Percentiles rank a stretch among this genome's conserved stretches.
Conservation (phyloP, 2,797 vertebrate genomes). For the Smutsia temminckii region DNA sequence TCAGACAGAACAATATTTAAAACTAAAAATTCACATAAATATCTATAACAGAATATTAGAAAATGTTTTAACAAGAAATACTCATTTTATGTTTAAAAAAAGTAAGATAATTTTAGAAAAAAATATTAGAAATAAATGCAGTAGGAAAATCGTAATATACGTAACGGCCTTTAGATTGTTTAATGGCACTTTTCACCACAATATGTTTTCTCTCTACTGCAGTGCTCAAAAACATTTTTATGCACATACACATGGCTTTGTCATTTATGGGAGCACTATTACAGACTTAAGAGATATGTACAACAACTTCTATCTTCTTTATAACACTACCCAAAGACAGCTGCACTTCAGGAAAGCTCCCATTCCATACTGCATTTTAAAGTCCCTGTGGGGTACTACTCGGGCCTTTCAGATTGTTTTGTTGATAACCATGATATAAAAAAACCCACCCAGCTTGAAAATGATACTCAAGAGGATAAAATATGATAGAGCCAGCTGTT, state of each 20-base stretch:
- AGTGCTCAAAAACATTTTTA: background rate
- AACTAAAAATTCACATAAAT: background rate
- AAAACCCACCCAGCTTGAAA: background rate
- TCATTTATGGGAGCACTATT: background rate
- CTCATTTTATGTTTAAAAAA: background rate
- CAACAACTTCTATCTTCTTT: background rate
- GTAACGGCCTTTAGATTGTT: background rate
- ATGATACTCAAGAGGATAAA: background rate
- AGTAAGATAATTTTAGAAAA: background rate
- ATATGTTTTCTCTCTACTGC: background rate
- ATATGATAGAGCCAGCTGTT: background rate
- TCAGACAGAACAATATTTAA: background rate
- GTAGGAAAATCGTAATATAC: background rate
- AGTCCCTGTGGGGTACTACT: background rate
- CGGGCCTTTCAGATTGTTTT: background rate
- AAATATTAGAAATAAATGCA: background rate
- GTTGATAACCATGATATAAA: background rate
- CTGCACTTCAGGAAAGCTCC: background rate
- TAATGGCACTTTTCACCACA: background rate
- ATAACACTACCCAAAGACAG: background rate
- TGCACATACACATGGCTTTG: background rate
- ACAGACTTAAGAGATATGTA: background rate
- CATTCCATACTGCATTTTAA: background rate
- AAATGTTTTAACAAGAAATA: constrained; percentile 13
- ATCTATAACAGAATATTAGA: background rate